Evolutionary conservation across 2,888 invertebrate genomes (phyloP), one percentile per base, ranked within the genome.

Genomic region (Antheraea assamensis): DNA sequence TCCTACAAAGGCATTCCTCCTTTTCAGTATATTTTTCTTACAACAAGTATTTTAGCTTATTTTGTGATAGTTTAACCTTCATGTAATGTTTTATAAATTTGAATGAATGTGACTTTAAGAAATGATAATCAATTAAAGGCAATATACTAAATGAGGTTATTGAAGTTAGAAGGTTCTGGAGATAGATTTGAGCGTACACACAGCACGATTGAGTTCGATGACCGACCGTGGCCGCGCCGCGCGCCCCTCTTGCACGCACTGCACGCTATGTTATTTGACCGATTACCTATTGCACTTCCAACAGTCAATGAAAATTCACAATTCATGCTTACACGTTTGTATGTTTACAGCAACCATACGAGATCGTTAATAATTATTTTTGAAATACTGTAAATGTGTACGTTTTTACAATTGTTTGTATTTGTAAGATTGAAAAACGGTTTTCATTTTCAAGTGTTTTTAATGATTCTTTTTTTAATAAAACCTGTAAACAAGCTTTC

Each of bases 231-330:
- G 87, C 89, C 80, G 75, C 76, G 72, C 72, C 77, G 76, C 77
- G 73, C 68, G 35, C 68, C 35, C 77, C 79, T 77, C 78, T 74
- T 78, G 83, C 85, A 86, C 85, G 82, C 83, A 83, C 76, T 81
- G 83, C 86, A 81, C 82, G 85, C 85, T 83, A 86, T 85, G 85
- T 76, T 87, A 87, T 85, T 86, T 85, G 88, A 87, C 88, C 86
- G 87, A 88, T 89, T 88, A 82, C 82, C 79, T 83, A 83, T 84
- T 89, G 87, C 87, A 88, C 85, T 86, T 86, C 78, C 78, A 76
- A 78, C 76, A 77, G 83, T 90, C 88, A 90, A 88, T 89, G 89
- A 87, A 88, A 85, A 87, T 81, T 82, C 83, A 87, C 88, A 83
- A 87, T 85, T 86, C 86, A 87, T 83, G 81, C 82, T 80, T 82